Base-by-base conservation (phyloP, 2,888 invertebrate species). In the Electrophaes corylata region DNA sequence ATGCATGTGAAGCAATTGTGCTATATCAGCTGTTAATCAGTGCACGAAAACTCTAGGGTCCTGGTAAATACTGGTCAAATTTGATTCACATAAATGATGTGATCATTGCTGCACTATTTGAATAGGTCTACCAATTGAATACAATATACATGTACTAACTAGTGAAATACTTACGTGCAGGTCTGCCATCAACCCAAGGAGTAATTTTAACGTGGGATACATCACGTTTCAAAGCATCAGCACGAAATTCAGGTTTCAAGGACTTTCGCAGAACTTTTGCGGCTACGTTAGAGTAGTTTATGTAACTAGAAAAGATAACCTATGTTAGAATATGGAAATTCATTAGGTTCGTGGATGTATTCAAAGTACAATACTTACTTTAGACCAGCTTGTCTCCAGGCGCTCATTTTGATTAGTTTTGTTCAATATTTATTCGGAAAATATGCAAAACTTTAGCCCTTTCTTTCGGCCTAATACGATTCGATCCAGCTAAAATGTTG, bases 241-340 rank as follows among this genome's bases (percentile, higher is more conserved):
- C 91, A 69, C 93, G 93, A 0, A 95, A 72, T 41, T 97, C 96
- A 1, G 94, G 84, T 84, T 98, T 98, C 70, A 98, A 84, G 11
- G 97, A 94, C 78, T 94, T 93, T 59, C 98, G 94, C 57, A 98
- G 89, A 51, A 96, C 91, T 76, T 93, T 94, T 18, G 98, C 98
- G 76, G 98, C 98, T 79, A 99, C 97, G 84, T 96, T 96, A 58
- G 98, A 99, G 89, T 96, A 99, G 92, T 97, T 97, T 86, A 99
- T 96, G 93, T 99, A 99, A 92, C 98, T 99, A 83, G 62, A 86
- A 83, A 61, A 62, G 44, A 71, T 72, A 74, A 74, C 72, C 74
- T 71, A 26, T 40, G 52, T 57, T 43, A 52, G 14, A 62, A 12
- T 29, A 41, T 23, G 12, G 10, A 49, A 46, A 44, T 5, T 3